Evolutionary conservation across 2,888 invertebrate genomes (phyloP).

Genomic region (Phalangium opilio): DNA sequence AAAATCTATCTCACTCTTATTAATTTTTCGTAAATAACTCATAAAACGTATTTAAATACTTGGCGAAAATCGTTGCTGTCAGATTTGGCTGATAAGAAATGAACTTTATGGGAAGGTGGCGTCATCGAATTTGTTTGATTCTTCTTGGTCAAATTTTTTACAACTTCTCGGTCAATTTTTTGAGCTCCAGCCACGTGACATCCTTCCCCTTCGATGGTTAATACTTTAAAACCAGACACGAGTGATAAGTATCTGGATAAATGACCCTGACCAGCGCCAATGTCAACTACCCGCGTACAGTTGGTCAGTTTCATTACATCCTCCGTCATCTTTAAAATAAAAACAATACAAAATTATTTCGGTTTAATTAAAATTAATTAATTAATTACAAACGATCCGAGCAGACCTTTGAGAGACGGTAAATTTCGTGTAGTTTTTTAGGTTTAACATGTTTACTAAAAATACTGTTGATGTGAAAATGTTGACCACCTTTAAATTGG

Average conservation of each 20-base stretch:
- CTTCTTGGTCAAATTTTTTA: no score
- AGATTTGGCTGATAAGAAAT: no score
- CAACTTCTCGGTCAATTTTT: constrained; percentile 35
- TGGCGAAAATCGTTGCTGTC: no score
- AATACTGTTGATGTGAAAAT: constrained; percentile 25
- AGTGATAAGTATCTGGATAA: constrained; percentile 58
- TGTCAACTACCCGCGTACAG: constrained; percentile 54
- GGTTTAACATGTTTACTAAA: constrained; percentile 64
- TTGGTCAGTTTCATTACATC: constrained; percentile 36
- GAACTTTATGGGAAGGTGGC: no score
- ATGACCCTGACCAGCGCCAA: constrained; percentile 75
- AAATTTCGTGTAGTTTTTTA: constrained; percentile 72
- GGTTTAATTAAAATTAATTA: neutral
- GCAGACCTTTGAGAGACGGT: constrained; percentile 42
- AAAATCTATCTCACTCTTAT: no score
- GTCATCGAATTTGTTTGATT: no score
- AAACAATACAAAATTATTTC: neutral
- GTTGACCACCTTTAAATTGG: neutral
- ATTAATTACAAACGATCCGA: neutral
- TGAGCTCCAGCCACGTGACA: constrained; percentile 36
- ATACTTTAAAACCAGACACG: constrained; percentile 49
- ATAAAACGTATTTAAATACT: no score
- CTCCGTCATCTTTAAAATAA: constrained; percentile 33
- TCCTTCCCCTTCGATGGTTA: constrained; percentile 58
- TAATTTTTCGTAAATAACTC: no score